Percentiles rank a stretch among this genome's conserved stretches.
Conservation (phyloP, 2,797 vertebrate genomes). For the Gobionotothen gibberifrons region DNA sequence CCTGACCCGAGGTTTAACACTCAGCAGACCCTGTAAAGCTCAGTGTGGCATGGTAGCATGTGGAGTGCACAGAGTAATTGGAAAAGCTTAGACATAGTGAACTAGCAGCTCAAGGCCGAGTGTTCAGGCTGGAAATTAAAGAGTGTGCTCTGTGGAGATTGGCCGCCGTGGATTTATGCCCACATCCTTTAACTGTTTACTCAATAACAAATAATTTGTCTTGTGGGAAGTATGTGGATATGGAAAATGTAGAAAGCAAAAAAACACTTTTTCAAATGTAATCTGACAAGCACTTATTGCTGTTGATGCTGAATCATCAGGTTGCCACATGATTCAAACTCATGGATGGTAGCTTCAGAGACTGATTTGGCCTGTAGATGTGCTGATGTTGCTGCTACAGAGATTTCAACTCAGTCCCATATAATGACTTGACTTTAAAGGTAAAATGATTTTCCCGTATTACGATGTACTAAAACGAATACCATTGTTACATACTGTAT, state of each 20-base stretch:
- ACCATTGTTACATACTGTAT: too few relatives aligned
- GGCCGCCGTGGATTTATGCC: conserved; percentile 29
- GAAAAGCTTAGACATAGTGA: conserved; percentile 34
- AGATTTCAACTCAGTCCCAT: background rate
- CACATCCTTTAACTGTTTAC: conserved; percentile 25
- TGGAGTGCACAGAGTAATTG: conserved; percentile 43
- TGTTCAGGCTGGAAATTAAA: conserved; percentile 30
- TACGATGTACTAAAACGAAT: too few relatives aligned
- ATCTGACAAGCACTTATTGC: conserved; percentile 14
- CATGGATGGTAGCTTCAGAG: background rate
- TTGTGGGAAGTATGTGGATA: background rate
- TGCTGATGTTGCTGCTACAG: background rate
- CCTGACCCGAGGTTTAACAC: conserved; percentile 35
- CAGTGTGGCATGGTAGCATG: conserved; percentile 19
- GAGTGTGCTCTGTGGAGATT: background rate
- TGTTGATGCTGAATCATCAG: conserved; percentile 7
- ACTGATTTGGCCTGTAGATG: background rate
- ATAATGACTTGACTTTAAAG: background rate
- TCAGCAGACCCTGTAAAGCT: conserved; percentile 26
- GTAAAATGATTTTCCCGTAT: too few relatives aligned
- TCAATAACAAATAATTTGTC: conserved; percentile 14
- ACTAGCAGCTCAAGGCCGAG: conserved; percentile 20
- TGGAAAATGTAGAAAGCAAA: background rate
- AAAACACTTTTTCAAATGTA: conserved; percentile 4
- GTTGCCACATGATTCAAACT: conserved; percentile 10